These are phyloP conservation scores for Augochlora pura DNA, from an alignment of 1,140 invertebrate species.

Conservation along the genomic window DNA sequence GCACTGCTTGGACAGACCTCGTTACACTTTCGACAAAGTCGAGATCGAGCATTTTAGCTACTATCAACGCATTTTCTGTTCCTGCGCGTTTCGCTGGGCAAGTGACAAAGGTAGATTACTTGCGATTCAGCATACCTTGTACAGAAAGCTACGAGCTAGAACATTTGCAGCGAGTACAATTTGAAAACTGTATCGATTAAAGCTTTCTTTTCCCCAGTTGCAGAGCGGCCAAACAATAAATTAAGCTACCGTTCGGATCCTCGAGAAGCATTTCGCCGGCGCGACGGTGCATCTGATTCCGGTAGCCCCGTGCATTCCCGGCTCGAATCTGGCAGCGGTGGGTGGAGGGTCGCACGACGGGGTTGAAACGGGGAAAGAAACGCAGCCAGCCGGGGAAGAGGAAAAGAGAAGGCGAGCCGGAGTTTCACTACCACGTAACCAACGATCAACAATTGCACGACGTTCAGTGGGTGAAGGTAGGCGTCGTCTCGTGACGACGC, in stretches of 20 bases:
- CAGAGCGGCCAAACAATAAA: too few species aligned
- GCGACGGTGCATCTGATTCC: constrained; percentile 2
- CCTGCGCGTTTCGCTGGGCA: background rate
- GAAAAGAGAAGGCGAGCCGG: constrained; percentile 12
- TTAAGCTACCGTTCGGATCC: too few species aligned
- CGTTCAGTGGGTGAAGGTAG: constrained; percentile 51
- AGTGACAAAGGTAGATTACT: background rate
- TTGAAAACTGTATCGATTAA: too few species aligned
- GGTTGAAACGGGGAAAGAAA: background rate
- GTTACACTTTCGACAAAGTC: too few species aligned
- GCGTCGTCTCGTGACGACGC: constrained; percentile 53
- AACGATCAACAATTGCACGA: constrained; percentile 75
- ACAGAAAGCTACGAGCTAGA: too few species aligned
- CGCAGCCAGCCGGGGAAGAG: background rate
- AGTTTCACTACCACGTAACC: constrained; percentile 54
- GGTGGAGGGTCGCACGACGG: background rate
- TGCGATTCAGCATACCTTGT: background rate
- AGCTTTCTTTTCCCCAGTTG: too few species aligned
- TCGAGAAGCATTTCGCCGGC: background rate
- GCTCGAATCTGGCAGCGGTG: background rate
- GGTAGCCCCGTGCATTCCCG: background rate
- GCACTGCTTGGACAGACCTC: too few species aligned
- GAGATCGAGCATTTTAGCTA: too few species aligned
- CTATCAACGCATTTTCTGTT: too few species aligned
- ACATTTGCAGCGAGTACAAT: too few species aligned